Base-by-base conservation (phyloP, 37 sponge, comb jelly and placozoan genomes). In the Hormiphora californensis region DNA sequence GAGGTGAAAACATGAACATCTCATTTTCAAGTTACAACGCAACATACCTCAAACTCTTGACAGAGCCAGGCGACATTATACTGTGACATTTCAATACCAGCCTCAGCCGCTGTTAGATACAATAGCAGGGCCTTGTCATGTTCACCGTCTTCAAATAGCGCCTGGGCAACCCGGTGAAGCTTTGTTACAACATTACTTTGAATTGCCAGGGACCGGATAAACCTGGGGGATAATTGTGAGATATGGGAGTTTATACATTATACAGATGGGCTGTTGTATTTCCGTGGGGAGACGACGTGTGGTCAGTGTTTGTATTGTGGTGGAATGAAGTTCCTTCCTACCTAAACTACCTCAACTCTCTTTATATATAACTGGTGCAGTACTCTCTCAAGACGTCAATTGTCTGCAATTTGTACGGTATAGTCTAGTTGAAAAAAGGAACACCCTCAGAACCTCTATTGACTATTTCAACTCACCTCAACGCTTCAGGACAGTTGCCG, bases 31-130 rank as follows among this genome's bases (percentile, higher is more conserved):
- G 11, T n/a, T n/a, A n/a, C n/a, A n/a, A n/a, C n/a, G n/a, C n/a
- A n/a, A n/a, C 11, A 65, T 40, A 73, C 81, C 81, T 73, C 81
- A 40, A 73, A 73, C 25, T 73, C 44, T 33, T 73, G 36, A 40
- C 81, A 73, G 5, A 73, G 43, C 81, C 81, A 73, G 9, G 39
- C 81, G 22, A 73, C 21, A 19, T 73, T 73, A 33, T 73, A 73
- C 81, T 73, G 81, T 11, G 81, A 43, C 25, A 73, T 33, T 41
- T 73, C 81, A 36, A 73, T 33, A 21, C 23, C 44, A n/a, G 81
- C 41, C 22, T 73, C 81, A 73, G 81, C 81, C 4, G 43, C 28
- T 21, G 43, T 28, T 11, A 73, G 81, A 17, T 73, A 73, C 81
- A 43, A n/a, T 9, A 73, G 35, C 9, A 33, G 17, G 1, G 81